A percentile compares a stretch with the other conserved stretches of the same genome.
These are phyloP conservation scores for Lasius fuliginosus DNA, from an alignment of 2,888 invertebrate genomes.

Conservation along the genomic window DNA sequence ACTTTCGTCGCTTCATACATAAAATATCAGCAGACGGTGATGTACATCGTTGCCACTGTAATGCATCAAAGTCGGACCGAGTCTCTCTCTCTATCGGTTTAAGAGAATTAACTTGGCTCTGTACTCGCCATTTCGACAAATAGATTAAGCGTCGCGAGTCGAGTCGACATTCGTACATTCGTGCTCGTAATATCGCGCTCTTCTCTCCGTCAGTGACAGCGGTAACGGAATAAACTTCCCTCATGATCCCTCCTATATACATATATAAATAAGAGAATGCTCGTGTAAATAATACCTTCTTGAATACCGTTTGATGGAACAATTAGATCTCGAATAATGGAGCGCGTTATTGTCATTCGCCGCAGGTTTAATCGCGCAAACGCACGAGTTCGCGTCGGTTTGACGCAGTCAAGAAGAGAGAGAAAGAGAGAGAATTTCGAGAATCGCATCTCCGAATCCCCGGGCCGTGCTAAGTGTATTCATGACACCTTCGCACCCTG, in stretches of 20 bases:
- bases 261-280: not conserved
- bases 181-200: not conserved
- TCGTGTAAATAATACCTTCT: not conserved
- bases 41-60: conserved; percentile 43
- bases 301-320: not conserved
- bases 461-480: not conserved
- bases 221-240: not conserved
- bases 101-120: conserved; percentile 63
- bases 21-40: conserved; percentile 59
- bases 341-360: not conserved
- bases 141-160: conserved; percentile 61
- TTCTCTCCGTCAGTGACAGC: not conserved
- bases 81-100: conserved; percentile 61
- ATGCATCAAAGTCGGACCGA: conserved; percentile 66
- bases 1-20: conserved; percentile 59
- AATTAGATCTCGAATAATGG: not conserved
- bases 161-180: not conserved
- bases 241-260: not conserved
- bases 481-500: not conserved
- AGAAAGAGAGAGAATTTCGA: not conserved
- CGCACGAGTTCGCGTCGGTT: not conserved
- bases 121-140: conserved; percentile 61
- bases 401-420: not conserved
- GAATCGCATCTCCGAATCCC: not conserved
- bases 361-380: not conserved